These are phyloP conservation scores for Echinarachnius parma DNA, from an alignment of 53 echinoderm and acorn worm genomes.

Conservation along the genomic window DNA sequence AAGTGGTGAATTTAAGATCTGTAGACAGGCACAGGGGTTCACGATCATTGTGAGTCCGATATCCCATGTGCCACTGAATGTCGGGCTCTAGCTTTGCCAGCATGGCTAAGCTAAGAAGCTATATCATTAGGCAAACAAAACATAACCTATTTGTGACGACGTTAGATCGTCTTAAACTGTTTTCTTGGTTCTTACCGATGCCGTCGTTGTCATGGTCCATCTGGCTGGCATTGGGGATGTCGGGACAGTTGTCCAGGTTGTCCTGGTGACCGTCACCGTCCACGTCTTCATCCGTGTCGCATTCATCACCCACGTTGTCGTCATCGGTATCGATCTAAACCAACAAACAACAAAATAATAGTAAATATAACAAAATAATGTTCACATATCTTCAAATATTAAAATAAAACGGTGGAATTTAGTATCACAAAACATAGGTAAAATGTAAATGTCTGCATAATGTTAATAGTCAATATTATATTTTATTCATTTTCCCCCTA, in stretches of 20 bases:
- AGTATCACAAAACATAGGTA: neutral
- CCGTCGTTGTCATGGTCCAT: slow-evolving; percentile 81
- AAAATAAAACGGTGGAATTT: neutral
- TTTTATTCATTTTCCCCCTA: too few species aligned
- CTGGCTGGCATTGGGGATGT: slow-evolving; percentile 84
- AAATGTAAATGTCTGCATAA: neutral
- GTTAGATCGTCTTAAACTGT: too few species aligned
- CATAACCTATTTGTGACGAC: neutral
- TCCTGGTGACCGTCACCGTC: slow-evolving; percentile 94
- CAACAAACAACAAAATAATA: neutral
- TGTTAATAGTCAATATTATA: too few species aligned
- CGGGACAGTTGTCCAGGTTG: slow-evolving; percentile 92
- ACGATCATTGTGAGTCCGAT: too few species aligned
- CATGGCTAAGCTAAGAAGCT: neutral
- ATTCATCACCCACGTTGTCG: slow-evolving; percentile 93
- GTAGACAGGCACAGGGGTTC: too few species aligned
- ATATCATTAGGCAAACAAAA: neutral
- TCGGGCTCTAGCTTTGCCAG: neutral
- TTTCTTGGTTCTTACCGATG: slow-evolving; percentile 61
- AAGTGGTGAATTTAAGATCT: too few species aligned
- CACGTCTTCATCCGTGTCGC: slow-evolving; percentile 82
- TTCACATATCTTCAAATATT: neutral
- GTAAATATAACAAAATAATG: neutral
- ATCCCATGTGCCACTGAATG: too few species aligned
- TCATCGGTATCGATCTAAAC: slow-evolving; percentile 76